Evolutionary conservation across 2,113 vertebrate species (phyloP).

Genomic region (Pluvianellus socialis): DNA sequence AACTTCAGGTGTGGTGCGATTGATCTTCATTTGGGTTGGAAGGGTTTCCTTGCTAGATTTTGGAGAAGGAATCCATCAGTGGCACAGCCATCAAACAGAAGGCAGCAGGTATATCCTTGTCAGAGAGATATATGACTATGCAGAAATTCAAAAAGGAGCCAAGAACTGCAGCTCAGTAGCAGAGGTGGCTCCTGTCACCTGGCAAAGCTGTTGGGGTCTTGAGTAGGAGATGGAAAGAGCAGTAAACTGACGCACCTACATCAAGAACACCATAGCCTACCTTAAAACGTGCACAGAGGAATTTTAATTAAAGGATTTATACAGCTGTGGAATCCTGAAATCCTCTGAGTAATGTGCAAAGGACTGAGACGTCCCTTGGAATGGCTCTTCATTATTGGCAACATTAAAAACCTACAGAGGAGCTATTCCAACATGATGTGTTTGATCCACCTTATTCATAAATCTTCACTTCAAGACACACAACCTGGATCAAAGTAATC

Average conservation of each 20-base stretch:
- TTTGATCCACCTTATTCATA: background rate
- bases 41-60: conserved; percentile 51
- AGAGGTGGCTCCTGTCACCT: conserved; percentile 53
- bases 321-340: conserved; percentile 58
- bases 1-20: conserved; percentile 46
- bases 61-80: conserved; percentile 34
- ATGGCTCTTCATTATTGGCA: background rate
- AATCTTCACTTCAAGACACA: background rate
- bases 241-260: background rate
- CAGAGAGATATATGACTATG: conserved; percentile 31
- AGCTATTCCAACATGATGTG: background rate
- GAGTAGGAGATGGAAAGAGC: background rate
- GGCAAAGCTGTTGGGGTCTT: conserved; percentile 41
- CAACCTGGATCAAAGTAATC: background rate
- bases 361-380: conserved; percentile 28
- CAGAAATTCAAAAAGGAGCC: conserved; percentile 49
- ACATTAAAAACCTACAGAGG: conserved; percentile 10
- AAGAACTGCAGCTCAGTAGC: conserved; percentile 21
- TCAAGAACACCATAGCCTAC: background rate
- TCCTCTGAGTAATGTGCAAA: conserved; percentile 52
- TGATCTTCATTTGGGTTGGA: conserved; percentile 70
- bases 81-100: conserved; percentile 59
- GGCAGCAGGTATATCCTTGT: conserved; percentile 65
- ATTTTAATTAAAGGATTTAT: conserved; percentile 67
- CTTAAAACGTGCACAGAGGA: conserved; percentile 4